Evolutionary conservation across 2,113 vertebrate genomes (phyloP).

Genomic region (Nipponia nippon): DNA sequence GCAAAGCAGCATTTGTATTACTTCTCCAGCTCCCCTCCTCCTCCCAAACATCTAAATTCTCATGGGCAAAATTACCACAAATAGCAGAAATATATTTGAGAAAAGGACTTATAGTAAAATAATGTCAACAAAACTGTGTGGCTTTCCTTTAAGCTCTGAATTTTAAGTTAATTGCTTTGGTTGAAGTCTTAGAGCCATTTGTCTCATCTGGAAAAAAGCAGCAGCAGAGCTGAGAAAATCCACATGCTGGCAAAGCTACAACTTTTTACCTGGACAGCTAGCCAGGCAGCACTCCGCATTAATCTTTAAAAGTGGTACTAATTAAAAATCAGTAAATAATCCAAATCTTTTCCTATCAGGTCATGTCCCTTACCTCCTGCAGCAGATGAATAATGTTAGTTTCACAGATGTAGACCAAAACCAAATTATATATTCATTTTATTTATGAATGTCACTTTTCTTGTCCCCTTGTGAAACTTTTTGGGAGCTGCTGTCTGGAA

Average conservation of each 20-base stretch:
- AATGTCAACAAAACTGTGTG: background rate
- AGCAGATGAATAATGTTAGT: background rate
- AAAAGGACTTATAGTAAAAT: background rate
- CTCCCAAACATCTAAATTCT: background rate
- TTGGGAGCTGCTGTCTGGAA: background rate
- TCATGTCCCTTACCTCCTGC: background rate
- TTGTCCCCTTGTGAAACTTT: background rate
- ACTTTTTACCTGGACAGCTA: background rate
- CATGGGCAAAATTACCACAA: background rate
- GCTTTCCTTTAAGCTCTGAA: background rate
- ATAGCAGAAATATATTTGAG: background rate
- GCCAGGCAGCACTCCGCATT: background rate
- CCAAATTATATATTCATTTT: background rate
- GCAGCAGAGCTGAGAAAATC: background rate
- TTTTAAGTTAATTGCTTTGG: background rate
- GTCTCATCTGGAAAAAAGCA: background rate
- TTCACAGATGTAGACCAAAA: background rate
- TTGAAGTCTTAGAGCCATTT: background rate
- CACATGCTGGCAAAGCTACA: background rate
- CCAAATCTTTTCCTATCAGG: background rate
- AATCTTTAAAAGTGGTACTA: background rate
- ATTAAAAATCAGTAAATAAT: background rate
- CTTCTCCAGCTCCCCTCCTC: background rate
- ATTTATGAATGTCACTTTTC: background rate
- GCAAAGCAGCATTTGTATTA: background rate